phyloP scores from a whole-genome alignment of 2,797 vertebrate genomes.

The Typhlichthys eigenmanni region DNA sequence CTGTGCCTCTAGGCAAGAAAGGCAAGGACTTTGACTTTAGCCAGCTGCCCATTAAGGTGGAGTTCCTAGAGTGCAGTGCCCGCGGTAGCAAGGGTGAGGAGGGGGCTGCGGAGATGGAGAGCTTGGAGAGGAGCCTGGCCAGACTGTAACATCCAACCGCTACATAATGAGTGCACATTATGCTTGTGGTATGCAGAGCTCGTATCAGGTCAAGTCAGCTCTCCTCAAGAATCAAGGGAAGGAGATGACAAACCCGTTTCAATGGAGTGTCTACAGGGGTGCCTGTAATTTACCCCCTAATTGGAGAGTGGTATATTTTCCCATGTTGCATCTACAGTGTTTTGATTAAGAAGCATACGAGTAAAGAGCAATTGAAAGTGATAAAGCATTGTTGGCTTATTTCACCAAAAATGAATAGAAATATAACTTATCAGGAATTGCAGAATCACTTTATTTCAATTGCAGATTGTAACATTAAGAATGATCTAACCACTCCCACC shows the following conservation, averaged over 20 bases:
- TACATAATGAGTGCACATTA: slow-evolving; percentile 11
- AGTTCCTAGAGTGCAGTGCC: slow-evolving; percentile 93
- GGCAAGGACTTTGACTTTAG: slow-evolving; percentile 96
- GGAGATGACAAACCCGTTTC: not conserved
- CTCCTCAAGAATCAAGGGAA: slow-evolving; percentile 20
- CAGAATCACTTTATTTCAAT: no score
- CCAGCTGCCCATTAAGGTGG: slow-evolving; percentile 88
- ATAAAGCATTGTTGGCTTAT: no score
- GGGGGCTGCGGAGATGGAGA: slow-evolving; percentile 77
- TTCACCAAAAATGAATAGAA: slow-evolving; percentile 4
- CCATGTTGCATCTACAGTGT: not conserved
- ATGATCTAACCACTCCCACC: slow-evolving; percentile 2
- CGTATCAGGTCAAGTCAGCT: slow-evolving; percentile 8
- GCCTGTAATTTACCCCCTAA: not conserved
- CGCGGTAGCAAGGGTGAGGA: slow-evolving; percentile 82
- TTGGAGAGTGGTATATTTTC: slow-evolving; percentile 1
- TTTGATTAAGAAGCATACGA: slow-evolving; percentile 1
- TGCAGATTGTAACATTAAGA: no score
- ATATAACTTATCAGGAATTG: not conserved
- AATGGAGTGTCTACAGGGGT: no score
- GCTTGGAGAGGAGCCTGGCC: slow-evolving; percentile 85
- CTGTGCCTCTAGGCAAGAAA: slow-evolving; percentile 87
- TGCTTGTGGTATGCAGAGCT: slow-evolving; percentile 20
- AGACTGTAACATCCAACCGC: slow-evolving; percentile 72
- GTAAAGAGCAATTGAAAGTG: slow-evolving; percentile 6